Percentiles rank a stretch among this genome's conserved stretches.
These are phyloP conservation scores for Malacoraja senta DNA, from an alignment of 2,797 vertebrate species.

Conservation along the genomic window DNA sequence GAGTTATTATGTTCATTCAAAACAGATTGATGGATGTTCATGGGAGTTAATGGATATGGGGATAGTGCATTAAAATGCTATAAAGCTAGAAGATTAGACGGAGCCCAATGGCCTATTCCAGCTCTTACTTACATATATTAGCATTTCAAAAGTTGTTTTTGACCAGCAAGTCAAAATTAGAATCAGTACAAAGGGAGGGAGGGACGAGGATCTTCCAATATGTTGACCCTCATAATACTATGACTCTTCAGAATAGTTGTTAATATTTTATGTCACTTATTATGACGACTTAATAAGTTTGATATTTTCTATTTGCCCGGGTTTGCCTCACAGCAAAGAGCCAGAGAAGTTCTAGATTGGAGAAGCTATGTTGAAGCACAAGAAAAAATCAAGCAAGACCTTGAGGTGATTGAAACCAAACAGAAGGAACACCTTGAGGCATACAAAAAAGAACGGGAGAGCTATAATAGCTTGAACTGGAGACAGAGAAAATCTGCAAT, in stretches of 20 bases:
- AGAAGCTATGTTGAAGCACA: conserved; percentile 63
- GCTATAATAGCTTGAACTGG: conserved; percentile 68
- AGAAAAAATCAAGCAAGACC: conserved; percentile 62
- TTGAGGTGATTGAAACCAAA: conserved; percentile 64
- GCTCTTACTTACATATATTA: background rate
- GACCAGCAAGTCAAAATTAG: background rate
- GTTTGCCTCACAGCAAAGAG: conserved; percentile 62
- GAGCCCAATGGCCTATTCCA: too few species aligned
- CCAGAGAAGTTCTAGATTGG: conserved; percentile 83
- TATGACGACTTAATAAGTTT: background rate
- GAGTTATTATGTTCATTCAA: too few species aligned
- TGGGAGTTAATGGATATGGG: too few species aligned
- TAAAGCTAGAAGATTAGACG: too few species aligned
- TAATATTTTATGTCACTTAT: background rate
- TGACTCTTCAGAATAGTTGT: background rate
- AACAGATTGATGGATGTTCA: too few species aligned
- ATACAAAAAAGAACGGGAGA: conserved; percentile 59
- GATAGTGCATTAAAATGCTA: too few species aligned
- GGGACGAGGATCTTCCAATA: background rate
- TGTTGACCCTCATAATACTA: background rate
- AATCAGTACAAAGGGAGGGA: background rate
- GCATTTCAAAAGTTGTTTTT: background rate
- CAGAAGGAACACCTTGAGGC: conserved; percentile 67
- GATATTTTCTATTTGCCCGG: background rate
- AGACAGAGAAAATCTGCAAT: conserved; percentile 58